These are phyloP conservation scores for Slavum lentiscoides DNA, from an alignment of 2,888 invertebrate species.

Conservation along the genomic window DNA sequence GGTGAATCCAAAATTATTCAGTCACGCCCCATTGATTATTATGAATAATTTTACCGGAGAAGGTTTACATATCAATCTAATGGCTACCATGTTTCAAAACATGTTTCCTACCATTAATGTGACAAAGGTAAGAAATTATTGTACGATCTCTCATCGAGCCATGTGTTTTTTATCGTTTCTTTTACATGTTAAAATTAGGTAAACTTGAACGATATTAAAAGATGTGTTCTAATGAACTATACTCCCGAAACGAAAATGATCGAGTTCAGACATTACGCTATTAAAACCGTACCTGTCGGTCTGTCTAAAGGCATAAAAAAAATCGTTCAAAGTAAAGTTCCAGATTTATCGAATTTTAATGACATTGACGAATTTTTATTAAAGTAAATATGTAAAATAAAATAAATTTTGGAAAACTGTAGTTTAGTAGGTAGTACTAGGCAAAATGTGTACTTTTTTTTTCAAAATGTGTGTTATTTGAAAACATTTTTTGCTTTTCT, in stretches of 20 bases:
- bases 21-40: slow-evolving; percentile 86
- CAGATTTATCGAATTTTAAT: slow-evolving; percentile 80
- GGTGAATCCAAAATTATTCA: slow-evolving; percentile 80
- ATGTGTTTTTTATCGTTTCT: slow-evolving; percentile 52
- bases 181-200: slow-evolving; percentile 66
- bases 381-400: slow-evolving; percentile 67
- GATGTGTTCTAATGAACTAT: slow-evolving; percentile 91
- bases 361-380: slow-evolving; percentile 87
- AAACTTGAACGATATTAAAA: slow-evolving; percentile 79
- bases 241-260: slow-evolving; percentile 80
- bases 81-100: slow-evolving; percentile 95
- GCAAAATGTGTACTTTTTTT: too few species aligned
- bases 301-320: slow-evolving; percentile 90
- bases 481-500: too few species aligned
- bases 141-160: background rate
- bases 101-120: slow-evolving; percentile 98
- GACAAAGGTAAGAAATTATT: slow-evolving; percentile 67
- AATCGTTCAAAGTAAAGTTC: slow-evolving; percentile 86
- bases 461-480: too few species aligned
- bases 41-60: slow-evolving; percentile 89
- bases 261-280: slow-evolving; percentile 93
- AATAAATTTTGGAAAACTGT: background rate
- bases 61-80: slow-evolving; percentile 84
- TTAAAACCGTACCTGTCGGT: slow-evolving; percentile 88
- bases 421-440: background rate